Base-by-base conservation (phyloP, 2,113 vertebrate species). In the Oncorhynchus mykiss region DNA sequence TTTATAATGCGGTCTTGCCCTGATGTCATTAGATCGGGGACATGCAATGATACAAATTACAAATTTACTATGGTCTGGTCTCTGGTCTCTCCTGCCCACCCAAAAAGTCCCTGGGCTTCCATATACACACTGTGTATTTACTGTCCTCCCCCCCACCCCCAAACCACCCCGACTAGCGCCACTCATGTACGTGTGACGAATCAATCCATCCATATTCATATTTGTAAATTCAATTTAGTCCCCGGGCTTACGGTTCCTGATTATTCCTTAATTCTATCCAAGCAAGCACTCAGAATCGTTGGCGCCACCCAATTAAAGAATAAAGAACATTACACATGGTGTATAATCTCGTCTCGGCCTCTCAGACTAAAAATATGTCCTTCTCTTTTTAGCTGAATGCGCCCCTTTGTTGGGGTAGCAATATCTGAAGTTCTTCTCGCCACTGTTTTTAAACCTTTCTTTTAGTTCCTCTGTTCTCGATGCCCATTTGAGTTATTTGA, bases 121-220 rank as follows among this genome's bases (percentile, higher is more conserved):
- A 1, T 3, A 18, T 54, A 54, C 51, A 54, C 13, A 16, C 51
- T 4, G 16, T 18, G 14, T 54, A 54, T 54, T 22, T 67, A 25
- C 22, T 4, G 13, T 4, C 24, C 20, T 18, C 13, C 12, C 18
- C 48, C 48, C 27, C 57, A 3, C 34, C 71, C 31, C 14, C 57
- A 51, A 39, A 11, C 39, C 39, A 9, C 39, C 39, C 8, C 39
- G 64, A 27, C n/a, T 57, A 65, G 59, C 7, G 39, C 20, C 62
- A 51, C 22, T 62, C 6, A 27, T 77, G 59, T 62, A 51, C 54
- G 64, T 68, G 71, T 80, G 79, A 71, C 51, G n/a, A 75, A 66
- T 73, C 90, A 87, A 88, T 82, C 88, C 4, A 54, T 54, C 51
- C 76, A 49, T 77, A 71, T 81, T 84, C 79, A 80, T 74, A 82